Conservation (phyloP, 2,113 vertebrate genomes). For the Paralichthys olivaceus region DNA sequence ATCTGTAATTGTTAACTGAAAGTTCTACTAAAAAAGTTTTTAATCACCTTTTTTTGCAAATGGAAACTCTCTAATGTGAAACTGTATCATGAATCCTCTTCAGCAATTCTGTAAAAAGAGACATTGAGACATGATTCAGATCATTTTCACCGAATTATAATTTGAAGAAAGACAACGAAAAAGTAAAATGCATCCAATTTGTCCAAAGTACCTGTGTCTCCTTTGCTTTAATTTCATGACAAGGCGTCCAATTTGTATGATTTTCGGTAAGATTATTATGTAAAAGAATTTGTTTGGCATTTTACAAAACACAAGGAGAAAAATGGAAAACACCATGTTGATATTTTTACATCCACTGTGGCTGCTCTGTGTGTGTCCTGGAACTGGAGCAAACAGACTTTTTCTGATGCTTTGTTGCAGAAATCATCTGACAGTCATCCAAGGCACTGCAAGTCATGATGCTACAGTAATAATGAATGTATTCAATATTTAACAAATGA, state of each 20-base stretch:
- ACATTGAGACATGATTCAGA: not conserved
- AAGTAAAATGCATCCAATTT: constrained; percentile 1
- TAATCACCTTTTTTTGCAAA: not conserved
- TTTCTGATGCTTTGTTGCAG: no score
- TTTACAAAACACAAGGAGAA: not conserved
- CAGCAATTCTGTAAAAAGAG: constrained; percentile 3
- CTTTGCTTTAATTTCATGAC: not conserved
- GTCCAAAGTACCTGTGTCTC: not conserved
- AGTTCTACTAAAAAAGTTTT: not conserved
- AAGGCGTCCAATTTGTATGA: not conserved
- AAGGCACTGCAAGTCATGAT: no score
- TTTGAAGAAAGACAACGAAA: constrained; percentile 4
- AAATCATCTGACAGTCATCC: no score
- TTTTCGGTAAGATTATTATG: not conserved
- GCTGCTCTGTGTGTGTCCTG: not conserved
- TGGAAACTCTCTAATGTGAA: not conserved
- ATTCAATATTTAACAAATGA: no score
- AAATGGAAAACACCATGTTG: not conserved
- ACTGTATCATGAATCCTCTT: not conserved
- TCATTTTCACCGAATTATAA: constrained; percentile 20
- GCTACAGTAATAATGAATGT: no score
- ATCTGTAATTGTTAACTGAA: constrained; percentile 2
- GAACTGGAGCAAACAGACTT: no score
- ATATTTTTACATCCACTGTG: not conserved
- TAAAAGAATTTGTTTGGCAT: constrained; percentile 6